These are phyloP conservation scores for Drosophila persimilis DNA, from an alignment of 1,140 invertebrate genomes.

Conservation along the genomic window DNA sequence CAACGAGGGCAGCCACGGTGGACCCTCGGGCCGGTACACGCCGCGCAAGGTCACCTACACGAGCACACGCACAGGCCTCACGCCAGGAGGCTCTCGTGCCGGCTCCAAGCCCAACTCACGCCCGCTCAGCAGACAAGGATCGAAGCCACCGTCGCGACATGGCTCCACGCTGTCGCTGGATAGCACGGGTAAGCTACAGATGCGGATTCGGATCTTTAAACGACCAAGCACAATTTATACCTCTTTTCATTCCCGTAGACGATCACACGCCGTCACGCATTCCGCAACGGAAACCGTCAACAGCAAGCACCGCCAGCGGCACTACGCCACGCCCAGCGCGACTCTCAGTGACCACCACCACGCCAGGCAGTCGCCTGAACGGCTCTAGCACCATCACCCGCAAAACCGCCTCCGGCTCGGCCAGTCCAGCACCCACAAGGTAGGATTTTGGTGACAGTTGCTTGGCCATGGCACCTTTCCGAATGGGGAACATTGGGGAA, in stretches of 20 bases:
- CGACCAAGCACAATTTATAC: not conserved
- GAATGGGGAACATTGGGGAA: slow-evolving; percentile 2
- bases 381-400: slow-evolving; percentile 85
- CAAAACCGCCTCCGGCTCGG: slow-evolving; percentile 89
- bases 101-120: slow-evolving; percentile 90
- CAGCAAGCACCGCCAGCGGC: slow-evolving; percentile 85
- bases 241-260: slow-evolving; percentile 83
- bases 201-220: not conserved
- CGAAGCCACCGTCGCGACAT: slow-evolving; percentile 95
- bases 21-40: slow-evolving; percentile 85
- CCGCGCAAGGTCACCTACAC: slow-evolving; percentile 86
- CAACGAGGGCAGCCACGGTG: slow-evolving; percentile 89
- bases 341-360: slow-evolving; percentile 83
- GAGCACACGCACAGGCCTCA: slow-evolving; percentile 84
- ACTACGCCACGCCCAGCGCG: slow-evolving; percentile 84
- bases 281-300: slow-evolving; percentile 87
- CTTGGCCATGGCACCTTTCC: not conserved
- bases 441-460: slow-evolving; percentile 70
- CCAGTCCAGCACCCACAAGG: slow-evolving; percentile 88
- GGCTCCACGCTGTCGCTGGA: slow-evolving; percentile 96
- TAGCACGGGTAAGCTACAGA: slow-evolving; percentile 88
- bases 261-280: slow-evolving; percentile 89
- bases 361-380: slow-evolving; percentile 83
- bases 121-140: slow-evolving; percentile 91
- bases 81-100: slow-evolving; percentile 88